Evolutionary conservation across 2,113 vertebrate genomes (phyloP).

Genomic region (Dinomys branickii): DNA sequence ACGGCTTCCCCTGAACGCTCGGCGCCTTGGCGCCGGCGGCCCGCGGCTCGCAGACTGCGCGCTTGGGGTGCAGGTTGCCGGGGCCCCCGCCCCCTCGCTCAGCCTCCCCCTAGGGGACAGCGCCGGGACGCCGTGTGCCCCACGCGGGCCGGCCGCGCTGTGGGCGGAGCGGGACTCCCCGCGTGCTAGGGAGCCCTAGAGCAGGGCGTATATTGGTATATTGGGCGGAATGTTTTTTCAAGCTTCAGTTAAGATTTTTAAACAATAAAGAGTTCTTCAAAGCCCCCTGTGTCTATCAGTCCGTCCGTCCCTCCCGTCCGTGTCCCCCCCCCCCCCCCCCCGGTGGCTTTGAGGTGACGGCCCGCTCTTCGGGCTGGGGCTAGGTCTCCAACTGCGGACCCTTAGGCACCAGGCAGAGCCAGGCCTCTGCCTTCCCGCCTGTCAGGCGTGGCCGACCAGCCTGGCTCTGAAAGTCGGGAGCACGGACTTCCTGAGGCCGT

Average conservation of each 20-base stretch:
- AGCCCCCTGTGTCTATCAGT: too few species aligned
- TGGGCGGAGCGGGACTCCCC: conserved; percentile 37
- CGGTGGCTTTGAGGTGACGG: not conserved
- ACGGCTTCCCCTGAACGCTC: conserved; percentile 96
- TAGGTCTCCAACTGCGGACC: not conserved
- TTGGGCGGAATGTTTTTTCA: conserved; percentile 84
- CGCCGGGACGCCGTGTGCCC: not conserved
- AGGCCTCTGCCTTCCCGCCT: not conserved
- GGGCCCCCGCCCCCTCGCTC: not conserved
- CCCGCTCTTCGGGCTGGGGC: not conserved
- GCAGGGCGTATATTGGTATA: conserved; percentile 28
- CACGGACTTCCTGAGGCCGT: not conserved
- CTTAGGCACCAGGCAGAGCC: not conserved
- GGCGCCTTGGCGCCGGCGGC: too few species aligned
- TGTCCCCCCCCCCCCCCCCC: fast-evolving
- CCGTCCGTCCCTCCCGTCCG: too few species aligned
- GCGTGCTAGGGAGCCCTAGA: conserved; percentile 65
- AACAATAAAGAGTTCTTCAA: conserved; percentile 84
- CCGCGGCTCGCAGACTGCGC: too few species aligned
- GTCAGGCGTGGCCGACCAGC: not conserved
- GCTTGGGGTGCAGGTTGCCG: conserved; percentile 48
- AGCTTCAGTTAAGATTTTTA: conserved; percentile 88
- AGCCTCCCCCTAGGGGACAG: not conserved
- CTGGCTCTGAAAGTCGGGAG: not conserved
- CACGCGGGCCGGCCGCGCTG: conserved; percentile 34